phyloP scores from a whole-genome alignment of 1,140 invertebrate genomes.

The Coenobita brevimanus region DNA sequence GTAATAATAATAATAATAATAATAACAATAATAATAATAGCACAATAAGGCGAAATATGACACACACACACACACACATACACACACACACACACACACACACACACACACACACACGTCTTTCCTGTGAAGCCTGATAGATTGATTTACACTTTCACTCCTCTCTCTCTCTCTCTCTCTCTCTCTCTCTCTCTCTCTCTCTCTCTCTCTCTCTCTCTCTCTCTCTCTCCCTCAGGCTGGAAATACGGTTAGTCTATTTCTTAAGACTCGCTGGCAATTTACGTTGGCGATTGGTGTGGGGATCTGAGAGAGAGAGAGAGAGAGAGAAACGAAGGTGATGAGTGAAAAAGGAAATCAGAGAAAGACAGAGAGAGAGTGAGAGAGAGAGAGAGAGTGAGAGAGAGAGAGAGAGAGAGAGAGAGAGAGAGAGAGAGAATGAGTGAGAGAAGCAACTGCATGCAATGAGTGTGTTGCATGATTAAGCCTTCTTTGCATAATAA shows the following conservation, averaged over 20 bases:
- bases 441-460: neutral
- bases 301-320: neutral
- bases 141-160: too few relatives aligned
- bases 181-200: neutral
- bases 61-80: too few relatives aligned
- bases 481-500: too few relatives aligned
- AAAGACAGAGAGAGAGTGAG: neutral
- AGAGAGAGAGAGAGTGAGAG: neutral
- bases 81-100: too few relatives aligned
- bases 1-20: too few relatives aligned
- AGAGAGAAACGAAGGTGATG: neutral
- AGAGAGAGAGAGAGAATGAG: constrained; percentile 25
- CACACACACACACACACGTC: too few relatives aligned
- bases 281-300: too few relatives aligned
- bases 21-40: too few relatives aligned
- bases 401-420: constrained; percentile 31
- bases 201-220: neutral
- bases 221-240: neutral
- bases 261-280: too few relatives aligned
- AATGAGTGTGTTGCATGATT: neutral
- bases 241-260: too few relatives aligned
- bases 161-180: neutral
- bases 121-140: too few relatives aligned
- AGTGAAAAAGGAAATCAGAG: neutral
- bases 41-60: too few relatives aligned